Evolutionary conservation across 2,113 vertebrate species (phyloP), one percentile per base, ranked within the genome.

Genomic region (Misgurnus mizolepis): DNA sequence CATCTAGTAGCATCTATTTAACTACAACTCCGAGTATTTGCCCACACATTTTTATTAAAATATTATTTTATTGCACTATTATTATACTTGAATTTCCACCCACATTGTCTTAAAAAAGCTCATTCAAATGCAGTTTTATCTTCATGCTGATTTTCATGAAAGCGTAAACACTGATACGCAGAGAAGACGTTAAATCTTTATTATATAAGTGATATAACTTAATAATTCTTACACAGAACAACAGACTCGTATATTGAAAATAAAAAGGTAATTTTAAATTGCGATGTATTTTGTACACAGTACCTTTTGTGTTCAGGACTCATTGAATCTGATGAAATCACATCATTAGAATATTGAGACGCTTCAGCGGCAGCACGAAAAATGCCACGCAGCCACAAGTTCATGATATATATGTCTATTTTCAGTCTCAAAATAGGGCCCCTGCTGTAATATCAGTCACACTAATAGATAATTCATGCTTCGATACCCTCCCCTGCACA

Each of bases 381-480:
- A 81, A 69, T 77, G 82, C 66, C 58, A 82, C 41, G 45, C 71
- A 82, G 56, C 78, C 64, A 62, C 18, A 41, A 4, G 77, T 84
- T 80, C 64, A 83, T 87, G 72, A 83, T 80, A 64, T 83, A 76
- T 77, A 83, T 68, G 69, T 87, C 84, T 85, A 78, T 82, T 83
- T 75, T 79, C 62, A 40, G 58, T 79, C 45, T 86, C 69, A 84
- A 78, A 84, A 81, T 65, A 82, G 50, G 66, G 77, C n/a, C 80
- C 71, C 62, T 81, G 72, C 82, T 77, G 81, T 80, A 77, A 82
- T 83, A 83, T 87, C 86, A 83, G 84, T 81, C 83, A 81, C 15
- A 81, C 84, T 41, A 72, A 83, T 85, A 82, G 79, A 80, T 87
- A 61, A 87, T 85, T 76, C 79, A 82, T 80, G 75, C 47, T 67